These are phyloP conservation scores for Plagiodera versicolora DNA, from an alignment of 2,888 invertebrate species.

Conservation along the genomic window DNA sequence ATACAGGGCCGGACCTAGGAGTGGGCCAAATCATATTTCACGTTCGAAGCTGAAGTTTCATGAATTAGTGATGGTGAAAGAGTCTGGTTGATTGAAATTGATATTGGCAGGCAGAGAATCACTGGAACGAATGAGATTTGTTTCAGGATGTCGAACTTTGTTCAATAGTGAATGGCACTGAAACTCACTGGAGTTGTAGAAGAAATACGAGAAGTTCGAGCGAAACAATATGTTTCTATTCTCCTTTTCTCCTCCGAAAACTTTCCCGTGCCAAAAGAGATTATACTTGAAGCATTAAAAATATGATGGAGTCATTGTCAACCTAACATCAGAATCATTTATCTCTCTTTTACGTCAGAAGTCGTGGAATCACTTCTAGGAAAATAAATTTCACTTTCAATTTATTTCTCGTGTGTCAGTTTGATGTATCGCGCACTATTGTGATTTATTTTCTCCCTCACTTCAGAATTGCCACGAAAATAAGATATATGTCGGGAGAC, in stretches of 20 bases:
- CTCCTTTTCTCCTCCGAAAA: slow-evolving; percentile 6
- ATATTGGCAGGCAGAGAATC: neutral
- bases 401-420: slow-evolving; percentile 32
- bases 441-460: slow-evolving; percentile 32
- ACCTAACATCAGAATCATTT: slow-evolving; percentile 28
- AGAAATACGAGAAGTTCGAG: slow-evolving; percentile 27
- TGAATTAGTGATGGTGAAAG: too few species aligned
- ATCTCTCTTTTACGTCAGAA: slow-evolving; percentile 29
- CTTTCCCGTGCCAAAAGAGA: slow-evolving; percentile 26
- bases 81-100: neutral
- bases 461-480: slow-evolving; percentile 24
- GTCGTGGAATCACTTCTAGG: slow-evolving; percentile 29
- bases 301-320: slow-evolving; percentile 32
- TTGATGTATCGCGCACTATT: slow-evolving; percentile 31
- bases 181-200: slow-evolving; percentile 17
- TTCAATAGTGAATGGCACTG: slow-evolving; percentile 20
- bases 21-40: too few species aligned
- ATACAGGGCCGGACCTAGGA: too few species aligned
- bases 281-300: slow-evolving; percentile 35
- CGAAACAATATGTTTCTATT: slow-evolving; percentile 33
- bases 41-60: too few species aligned
- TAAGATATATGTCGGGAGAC: slow-evolving; percentile 16
- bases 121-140: slow-evolving; percentile 18
- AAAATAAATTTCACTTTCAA: slow-evolving; percentile 35
- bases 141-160: slow-evolving; percentile 24